A percentile compares a stretch with the other conserved stretches of the same genome.
Evolutionary conservation across 2,797 vertebrate genomes (phyloP).

Genomic region (Trematomus bernacchii): DNA sequence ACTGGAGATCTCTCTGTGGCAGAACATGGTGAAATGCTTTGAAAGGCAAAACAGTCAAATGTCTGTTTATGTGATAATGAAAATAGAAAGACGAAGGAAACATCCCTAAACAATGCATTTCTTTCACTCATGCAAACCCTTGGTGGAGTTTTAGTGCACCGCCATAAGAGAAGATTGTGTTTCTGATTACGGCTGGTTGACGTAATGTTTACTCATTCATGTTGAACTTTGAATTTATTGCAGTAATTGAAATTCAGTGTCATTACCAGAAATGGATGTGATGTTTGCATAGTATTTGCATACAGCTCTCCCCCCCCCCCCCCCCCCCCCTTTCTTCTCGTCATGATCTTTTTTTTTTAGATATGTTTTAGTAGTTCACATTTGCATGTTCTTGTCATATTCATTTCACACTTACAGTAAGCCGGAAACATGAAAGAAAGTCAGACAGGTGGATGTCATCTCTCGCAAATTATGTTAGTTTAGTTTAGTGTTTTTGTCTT

Average conservation of each 20-base stretch:
- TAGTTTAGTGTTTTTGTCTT: too few relatives aligned
- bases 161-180: neutral
- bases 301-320: too few relatives aligned
- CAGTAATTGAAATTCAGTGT: neutral
- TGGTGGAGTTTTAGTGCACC: neutral
- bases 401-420: too few relatives aligned
- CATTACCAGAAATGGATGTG: neutral
- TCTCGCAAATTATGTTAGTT: too few relatives aligned
- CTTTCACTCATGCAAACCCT: neutral
- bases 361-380: too few relatives aligned
- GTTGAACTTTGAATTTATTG: constrained; percentile 39
- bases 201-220: neutral
- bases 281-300: neutral
- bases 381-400: too few relatives aligned
- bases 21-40: neutral
- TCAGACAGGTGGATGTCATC: too few relatives aligned
- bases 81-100: neutral
- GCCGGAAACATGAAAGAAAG: too few relatives aligned
- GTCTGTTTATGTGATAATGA: neutral
- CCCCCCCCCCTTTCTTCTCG: neutral
- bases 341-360: neutral
- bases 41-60: neutral
- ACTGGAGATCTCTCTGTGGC: neutral
- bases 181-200: neutral
- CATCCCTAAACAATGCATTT: neutral